Evolutionary conservation across 2,888 invertebrate genomes (phyloP), one percentile per base, ranked within the genome.

Genomic region (Aporophyla lueneburgensis): DNA sequence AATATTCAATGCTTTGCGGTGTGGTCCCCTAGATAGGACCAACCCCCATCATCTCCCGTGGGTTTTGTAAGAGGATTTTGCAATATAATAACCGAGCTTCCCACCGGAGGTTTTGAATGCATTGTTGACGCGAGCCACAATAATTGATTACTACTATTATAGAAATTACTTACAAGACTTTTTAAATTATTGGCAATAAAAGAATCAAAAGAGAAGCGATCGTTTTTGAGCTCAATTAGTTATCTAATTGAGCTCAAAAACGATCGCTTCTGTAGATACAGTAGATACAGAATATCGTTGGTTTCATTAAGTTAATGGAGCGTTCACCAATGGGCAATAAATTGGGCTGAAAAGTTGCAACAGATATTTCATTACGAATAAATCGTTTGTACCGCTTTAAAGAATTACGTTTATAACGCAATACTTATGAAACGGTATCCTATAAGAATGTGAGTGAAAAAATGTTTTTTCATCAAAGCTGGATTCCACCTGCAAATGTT

Each of bases 1-100:
- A 87, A 85, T 86, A 88, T 86, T 87, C 83, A 79, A 80, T 76
- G 80, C 74, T 83, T 74, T 62, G 63, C 70, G n/a, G 73, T 71
- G 78, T 76, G 63, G 40, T 69, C 61, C 53, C 58, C 61, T 53
- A 68, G 59, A 68, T 65, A 58, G 27, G 53, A 27, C 58, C n/a
- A 59, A 27, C 33, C 56, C 58, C 62, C 43, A 59, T 65, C 54
- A 58, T 43, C 24, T 72, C 73, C 73, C 85, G 27, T 69, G 85
- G 65, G 82, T 19, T 53, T 24, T 65, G 53, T 83, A 70, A 84
- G 66, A 75, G 67, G 67, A 82, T 82, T 75, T 54, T 19, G 56
- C 68, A 59, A 78, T 58, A 14, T 62, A 59, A 78, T 83, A 72
- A 86, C 71, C 74, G 78, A 66, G 73, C 61, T 61, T n/a, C 73